A percentile compares a stretch with the other conserved stretches of the same genome.
phyloP scores from a whole-genome alignment of 2,113 vertebrate species.

The Lynx canadensis region DNA sequence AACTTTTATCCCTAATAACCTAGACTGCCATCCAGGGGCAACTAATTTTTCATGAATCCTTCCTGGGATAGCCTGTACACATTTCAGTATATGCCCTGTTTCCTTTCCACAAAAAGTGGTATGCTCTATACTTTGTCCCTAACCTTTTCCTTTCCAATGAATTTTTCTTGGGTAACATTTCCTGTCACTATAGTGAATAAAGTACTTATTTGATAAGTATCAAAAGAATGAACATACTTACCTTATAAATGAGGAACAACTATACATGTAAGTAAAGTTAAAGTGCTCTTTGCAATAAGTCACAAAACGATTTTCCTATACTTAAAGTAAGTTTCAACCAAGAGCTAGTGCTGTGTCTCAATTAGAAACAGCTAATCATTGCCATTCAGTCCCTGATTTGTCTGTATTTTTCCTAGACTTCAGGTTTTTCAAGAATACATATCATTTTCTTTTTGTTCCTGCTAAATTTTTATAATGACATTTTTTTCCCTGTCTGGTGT shows the following conservation, averaged over 20 bases:
- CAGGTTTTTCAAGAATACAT: background rate
- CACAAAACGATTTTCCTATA: background rate
- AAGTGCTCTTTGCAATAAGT: background rate
- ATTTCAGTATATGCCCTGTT: background rate
- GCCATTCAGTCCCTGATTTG: background rate
- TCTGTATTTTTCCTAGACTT: constrained; percentile 9
- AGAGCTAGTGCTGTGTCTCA: background rate
- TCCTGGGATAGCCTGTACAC: background rate
- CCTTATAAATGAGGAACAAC: background rate
- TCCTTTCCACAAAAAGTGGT: background rate
- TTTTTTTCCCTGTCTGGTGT: background rate
- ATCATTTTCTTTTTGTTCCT: background rate
- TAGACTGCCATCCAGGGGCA: background rate
- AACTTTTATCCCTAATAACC: background rate
- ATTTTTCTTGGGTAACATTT: background rate
- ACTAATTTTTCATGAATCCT: background rate
- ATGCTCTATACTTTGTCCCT: background rate
- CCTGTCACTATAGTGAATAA: background rate
- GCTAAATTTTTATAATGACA: background rate
- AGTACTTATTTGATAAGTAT: background rate
- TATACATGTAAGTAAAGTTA: background rate
- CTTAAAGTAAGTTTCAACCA: background rate
- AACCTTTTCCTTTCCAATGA: background rate
- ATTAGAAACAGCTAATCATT: background rate
- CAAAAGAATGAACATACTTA: background rate